These are phyloP conservation scores for Sterna hirundo DNA, from an alignment of 2,113 vertebrate genomes.

Conservation along the genomic window DNA sequence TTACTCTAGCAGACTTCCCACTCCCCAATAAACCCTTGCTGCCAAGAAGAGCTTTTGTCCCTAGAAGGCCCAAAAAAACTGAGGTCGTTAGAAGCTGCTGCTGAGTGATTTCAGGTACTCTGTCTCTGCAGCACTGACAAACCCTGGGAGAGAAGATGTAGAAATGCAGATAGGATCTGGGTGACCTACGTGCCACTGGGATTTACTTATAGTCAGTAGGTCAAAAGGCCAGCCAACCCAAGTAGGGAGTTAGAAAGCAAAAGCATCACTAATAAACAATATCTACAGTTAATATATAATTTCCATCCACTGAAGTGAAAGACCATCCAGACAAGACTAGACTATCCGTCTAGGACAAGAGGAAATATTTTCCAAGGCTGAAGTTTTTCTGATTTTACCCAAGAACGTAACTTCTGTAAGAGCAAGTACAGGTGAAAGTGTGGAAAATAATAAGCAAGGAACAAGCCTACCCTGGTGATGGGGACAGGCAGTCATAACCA, in stretches of 20 bases:
- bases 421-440: neutral
- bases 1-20: neutral
- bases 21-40: neutral
- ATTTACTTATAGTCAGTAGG: neutral
- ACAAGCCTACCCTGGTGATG: neutral
- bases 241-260: neutral
- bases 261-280: neutral
- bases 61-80: neutral
- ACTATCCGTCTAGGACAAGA: neutral
- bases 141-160: neutral
- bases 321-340: neutral
- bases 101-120: neutral
- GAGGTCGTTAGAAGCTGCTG: neutral
- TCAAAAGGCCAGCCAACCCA: neutral
- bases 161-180: neutral
- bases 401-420: neutral
- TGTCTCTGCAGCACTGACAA: neutral
- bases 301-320: neutral
- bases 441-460: neutral
- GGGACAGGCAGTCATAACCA: neutral
- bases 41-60: neutral
- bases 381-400: neutral
- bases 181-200: neutral
- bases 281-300: neutral
- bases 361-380: neutral